These are phyloP conservation scores for Hirtodrosophila trivittata DNA, from an alignment of 2,888 invertebrate genomes.

Conservation along the genomic window DNA sequence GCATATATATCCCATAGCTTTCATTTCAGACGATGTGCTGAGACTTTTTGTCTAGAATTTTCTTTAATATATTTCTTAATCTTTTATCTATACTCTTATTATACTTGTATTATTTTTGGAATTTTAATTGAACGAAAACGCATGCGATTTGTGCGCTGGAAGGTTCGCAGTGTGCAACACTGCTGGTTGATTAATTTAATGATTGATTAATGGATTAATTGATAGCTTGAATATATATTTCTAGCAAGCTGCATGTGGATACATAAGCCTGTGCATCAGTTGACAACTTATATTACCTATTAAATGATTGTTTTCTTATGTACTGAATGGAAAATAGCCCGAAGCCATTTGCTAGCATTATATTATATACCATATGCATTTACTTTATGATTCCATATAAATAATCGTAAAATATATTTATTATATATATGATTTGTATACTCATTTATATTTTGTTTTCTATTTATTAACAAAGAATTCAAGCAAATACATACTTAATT, in stretches of 20 bases:
- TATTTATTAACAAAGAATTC: conserved; percentile 32
- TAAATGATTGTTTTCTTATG: conserved; percentile 8
- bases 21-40: conserved; percentile 12
- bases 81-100: conserved; percentile 3
- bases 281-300: conserved; percentile 24
- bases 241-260: conserved; percentile 60
- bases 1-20: background rate
- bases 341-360: conserved; percentile 17
- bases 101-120: conserved; percentile 24
- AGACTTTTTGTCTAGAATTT: conserved; percentile 24
- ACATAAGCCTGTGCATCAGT: conserved; percentile 54
- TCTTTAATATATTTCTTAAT: conserved; percentile 1
- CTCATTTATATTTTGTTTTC: conserved; percentile 33
- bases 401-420: background rate
- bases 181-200: conserved; percentile 32
- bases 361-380: conserved; percentile 32
- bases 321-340: background rate
- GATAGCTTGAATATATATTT: conserved; percentile 43
- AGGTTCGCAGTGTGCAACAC: conserved; percentile 5
- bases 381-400: conserved; percentile 23
- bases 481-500: conserved; percentile 52
- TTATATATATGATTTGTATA: conserved; percentile 10
- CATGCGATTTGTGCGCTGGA: conserved; percentile 49
- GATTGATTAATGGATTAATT: conserved; percentile 40
- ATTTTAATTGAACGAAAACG: conserved; percentile 11